phyloP scores from a whole-genome alignment of 2,113 vertebrate genomes.

The pig (Sus scrofa) region DNA sequence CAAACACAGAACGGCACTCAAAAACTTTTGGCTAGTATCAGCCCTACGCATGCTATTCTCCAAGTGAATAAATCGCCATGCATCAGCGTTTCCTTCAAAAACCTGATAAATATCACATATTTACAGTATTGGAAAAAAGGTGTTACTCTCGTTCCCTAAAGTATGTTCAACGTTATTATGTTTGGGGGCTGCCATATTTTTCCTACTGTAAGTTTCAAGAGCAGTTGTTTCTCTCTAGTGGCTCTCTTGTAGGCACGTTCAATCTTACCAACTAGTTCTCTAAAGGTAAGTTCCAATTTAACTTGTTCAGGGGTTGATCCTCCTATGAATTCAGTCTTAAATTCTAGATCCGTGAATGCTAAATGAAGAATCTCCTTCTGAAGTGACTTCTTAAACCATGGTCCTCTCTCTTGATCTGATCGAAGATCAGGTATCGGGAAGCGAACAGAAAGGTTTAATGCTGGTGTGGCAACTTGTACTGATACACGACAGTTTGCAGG shows the following conservation, averaged over 20 bases:
- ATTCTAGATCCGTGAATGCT: conserved; percentile 93
- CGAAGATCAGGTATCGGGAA: conserved; percentile 98
- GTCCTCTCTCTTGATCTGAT: conserved; percentile 97
- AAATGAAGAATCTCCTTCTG: conserved; percentile 96
- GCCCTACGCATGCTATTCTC: not conserved
- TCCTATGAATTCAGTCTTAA: conserved; percentile 95
- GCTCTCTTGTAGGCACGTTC: not conserved
- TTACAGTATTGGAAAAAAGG: not conserved
- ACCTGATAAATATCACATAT: not conserved
- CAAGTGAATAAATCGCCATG: not conserved
- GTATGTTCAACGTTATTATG: not conserved
- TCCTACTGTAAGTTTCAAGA: not conserved
- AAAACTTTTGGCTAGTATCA: not conserved
- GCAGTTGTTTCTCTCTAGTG: not conserved
- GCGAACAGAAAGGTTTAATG: conserved; percentile 92
- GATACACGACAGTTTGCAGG: conserved; percentile 94
- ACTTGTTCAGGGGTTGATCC: conserved; percentile 94
- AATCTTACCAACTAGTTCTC: conserved; percentile 93
- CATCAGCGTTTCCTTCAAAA: not conserved
- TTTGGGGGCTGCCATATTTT: not conserved
- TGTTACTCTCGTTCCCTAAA: not conserved
- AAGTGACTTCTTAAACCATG: conserved; percentile 98
- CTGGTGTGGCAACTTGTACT: conserved; percentile 91
- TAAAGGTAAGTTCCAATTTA: conserved; percentile 97
- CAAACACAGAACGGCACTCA: not conserved